These are phyloP conservation scores for Ammodytes dubius DNA, from an alignment of 2,113 vertebrate species.

Conservation along the genomic window DNA sequence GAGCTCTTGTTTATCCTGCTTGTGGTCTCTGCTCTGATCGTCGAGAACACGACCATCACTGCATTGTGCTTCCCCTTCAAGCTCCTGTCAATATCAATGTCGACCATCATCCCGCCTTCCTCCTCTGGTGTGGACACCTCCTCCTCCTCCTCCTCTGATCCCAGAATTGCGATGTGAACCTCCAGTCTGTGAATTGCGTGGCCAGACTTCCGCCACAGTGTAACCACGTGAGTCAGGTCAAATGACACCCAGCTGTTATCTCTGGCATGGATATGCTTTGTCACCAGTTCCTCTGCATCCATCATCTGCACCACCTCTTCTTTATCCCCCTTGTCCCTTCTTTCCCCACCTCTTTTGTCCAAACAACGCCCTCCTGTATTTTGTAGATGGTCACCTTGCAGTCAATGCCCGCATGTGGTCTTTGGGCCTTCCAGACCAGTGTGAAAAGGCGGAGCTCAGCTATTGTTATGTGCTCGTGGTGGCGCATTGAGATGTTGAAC, in stretches of 20 bases:
- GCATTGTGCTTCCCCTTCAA: slow-evolving; percentile 88
- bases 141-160: slow-evolving; percentile 47
- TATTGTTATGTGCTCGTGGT: slow-evolving; percentile 89
- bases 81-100: slow-evolving; percentile 87
- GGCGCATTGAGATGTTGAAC: slow-evolving; percentile 94
- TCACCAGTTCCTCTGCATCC: slow-evolving; percentile 86
- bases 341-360: slow-evolving; percentile 69
- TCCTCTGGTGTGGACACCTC: slow-evolving; percentile 51
- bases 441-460: slow-evolving; percentile 93
- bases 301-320: slow-evolving; percentile 70
- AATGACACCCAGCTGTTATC: slow-evolving; percentile 95
- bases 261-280: slow-evolving; percentile 86
- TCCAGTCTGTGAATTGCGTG: slow-evolving; percentile 87
- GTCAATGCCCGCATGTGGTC: slow-evolving; percentile 82
- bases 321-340: slow-evolving; percentile 69
- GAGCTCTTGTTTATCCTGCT: slow-evolving; percentile 86
- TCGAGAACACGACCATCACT: slow-evolving; percentile 93
- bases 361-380: slow-evolving; percentile 68
- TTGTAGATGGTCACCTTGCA: slow-evolving; percentile 92
- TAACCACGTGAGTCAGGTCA: slow-evolving; percentile 90
- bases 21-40: slow-evolving; percentile 87
- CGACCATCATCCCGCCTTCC: slow-evolving; percentile 52
- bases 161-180: slow-evolving; percentile 87
- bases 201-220: slow-evolving; percentile 87
- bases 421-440: slow-evolving; percentile 85